Percentiles rank a stretch among this genome's conserved stretches.
Evolutionary conservation across 2,113 vertebrate species (phyloP).

Genomic region (Steatornis caripensis): DNA sequence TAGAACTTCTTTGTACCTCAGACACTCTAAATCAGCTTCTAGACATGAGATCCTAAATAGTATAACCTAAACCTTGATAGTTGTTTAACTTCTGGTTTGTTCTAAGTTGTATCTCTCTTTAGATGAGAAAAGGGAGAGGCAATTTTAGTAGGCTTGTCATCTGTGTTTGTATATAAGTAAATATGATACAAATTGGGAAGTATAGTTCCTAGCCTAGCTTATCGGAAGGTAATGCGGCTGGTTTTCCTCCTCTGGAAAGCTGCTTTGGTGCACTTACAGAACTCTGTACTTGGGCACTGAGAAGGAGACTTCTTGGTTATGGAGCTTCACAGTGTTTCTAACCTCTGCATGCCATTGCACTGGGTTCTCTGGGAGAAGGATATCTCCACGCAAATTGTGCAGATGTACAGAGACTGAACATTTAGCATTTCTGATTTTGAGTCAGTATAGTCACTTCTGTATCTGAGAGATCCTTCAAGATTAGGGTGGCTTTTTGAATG

Average conservation of each 20-base stretch:
- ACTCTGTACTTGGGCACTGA: not conserved
- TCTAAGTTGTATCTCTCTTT: not conserved
- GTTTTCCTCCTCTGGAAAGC: not conserved
- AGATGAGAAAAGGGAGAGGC: not conserved
- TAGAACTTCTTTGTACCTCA: not conserved
- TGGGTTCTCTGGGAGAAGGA: not conserved
- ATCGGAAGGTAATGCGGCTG: not conserved
- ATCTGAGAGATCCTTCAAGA: not conserved
- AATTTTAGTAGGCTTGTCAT: not conserved
- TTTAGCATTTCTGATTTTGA: not conserved
- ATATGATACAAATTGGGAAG: not conserved
- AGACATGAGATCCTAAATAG: not conserved
- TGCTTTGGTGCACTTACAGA: not conserved
- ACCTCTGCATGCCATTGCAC: not conserved
- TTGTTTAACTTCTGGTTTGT: not conserved
- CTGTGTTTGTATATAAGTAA: not conserved
- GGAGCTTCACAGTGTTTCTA: not conserved
- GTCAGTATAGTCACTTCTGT: not conserved
- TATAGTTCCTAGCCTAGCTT: not conserved
- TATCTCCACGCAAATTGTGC: not conserved
- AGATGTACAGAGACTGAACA: not conserved
- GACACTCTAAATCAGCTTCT: not conserved
- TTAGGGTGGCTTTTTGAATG: not conserved
- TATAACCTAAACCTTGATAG: not conserved
- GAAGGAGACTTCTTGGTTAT: not conserved